These are phyloP conservation scores for Pluvianellus socialis DNA, from an alignment of 2,113 vertebrate species.

Conservation along the genomic window DNA sequence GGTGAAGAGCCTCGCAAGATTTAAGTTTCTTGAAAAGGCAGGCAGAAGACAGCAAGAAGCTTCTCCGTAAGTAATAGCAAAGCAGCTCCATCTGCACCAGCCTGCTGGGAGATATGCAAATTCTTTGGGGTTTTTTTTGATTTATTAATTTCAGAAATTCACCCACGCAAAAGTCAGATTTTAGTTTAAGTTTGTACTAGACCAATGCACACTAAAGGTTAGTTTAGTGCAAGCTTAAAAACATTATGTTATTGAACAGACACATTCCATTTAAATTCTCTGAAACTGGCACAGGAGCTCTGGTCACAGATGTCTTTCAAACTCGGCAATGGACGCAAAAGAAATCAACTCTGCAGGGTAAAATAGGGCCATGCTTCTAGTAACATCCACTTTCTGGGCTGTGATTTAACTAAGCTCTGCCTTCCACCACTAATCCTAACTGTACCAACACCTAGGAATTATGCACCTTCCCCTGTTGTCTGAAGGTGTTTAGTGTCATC, in stretches of 20 bases:
- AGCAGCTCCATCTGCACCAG: background rate
- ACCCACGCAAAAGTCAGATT: background rate
- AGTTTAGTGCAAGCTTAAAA: background rate
- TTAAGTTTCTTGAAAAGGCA: background rate
- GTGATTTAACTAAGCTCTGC: background rate
- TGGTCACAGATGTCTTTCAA: background rate
- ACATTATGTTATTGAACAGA: background rate
- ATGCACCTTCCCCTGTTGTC: rapidly evolving
- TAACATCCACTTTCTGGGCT: background rate
- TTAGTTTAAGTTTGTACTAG: background rate
- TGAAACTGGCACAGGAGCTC: background rate
- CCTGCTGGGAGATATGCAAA: background rate
- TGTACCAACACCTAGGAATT: background rate
- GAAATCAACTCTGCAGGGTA: background rate
- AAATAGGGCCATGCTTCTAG: background rate
- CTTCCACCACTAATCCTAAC: background rate
- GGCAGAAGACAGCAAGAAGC: background rate
- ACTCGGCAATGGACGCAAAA: background rate
- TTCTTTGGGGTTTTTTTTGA: background rate
- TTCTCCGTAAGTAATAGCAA: background rate
- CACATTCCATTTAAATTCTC: background rate
- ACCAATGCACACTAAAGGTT: background rate
- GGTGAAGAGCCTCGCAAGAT: background rate
- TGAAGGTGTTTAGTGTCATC: background rate
- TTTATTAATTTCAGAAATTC: background rate